Percentiles rank a stretch among this genome's conserved stretches.
These are phyloP conservation scores for Neria commutata DNA, from an alignment of 2,888 invertebrate species.

Conservation along the genomic window DNA sequence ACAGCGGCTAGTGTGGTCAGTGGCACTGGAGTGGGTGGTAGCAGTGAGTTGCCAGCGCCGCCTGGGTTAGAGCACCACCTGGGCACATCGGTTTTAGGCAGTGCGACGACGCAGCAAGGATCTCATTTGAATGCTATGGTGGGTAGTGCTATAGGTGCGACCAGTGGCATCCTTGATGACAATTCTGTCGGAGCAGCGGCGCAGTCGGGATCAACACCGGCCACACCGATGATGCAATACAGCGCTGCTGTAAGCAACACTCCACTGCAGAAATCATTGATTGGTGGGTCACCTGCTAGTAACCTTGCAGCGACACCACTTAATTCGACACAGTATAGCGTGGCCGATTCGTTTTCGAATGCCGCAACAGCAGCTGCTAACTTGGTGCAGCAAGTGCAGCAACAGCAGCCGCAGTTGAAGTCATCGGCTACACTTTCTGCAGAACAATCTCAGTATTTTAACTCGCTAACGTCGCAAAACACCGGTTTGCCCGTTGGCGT, in stretches of 20 bases:
- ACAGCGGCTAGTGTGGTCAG: conserved; percentile 52
- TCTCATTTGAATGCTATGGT: conserved; percentile 53
- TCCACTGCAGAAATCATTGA: conserved; percentile 35
- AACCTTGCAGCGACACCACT: conserved; percentile 27
- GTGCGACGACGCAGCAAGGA: conserved; percentile 39
- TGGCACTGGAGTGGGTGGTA: conserved; percentile 35
- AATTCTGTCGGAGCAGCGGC: conserved; percentile 32
- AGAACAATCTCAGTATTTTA: conserved; percentile 71
- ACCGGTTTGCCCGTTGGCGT: conserved; percentile 34
- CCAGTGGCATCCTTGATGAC: conserved; percentile 30
- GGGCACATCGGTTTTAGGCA: conserved; percentile 37
- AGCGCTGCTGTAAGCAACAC: conserved; percentile 55
- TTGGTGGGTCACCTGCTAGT: background rate
- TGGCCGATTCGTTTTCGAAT: conserved; percentile 50
- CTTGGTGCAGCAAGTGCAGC: conserved; percentile 56
- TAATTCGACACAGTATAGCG: conserved; percentile 37
- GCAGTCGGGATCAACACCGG: conserved; percentile 34
- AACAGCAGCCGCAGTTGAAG: conserved; percentile 65
- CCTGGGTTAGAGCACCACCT: conserved; percentile 62
- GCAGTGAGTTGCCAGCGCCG: conserved; percentile 59
- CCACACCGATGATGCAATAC: conserved; percentile 53
- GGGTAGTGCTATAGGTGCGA: conserved; percentile 48
- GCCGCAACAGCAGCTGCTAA: conserved; percentile 53
- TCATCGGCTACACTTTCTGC: conserved; percentile 67
- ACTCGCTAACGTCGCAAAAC: conserved; percentile 60